These are phyloP conservation scores for Tauraco erythrolophus DNA, from an alignment of 2,113 vertebrate species.

Conservation along the genomic window DNA sequence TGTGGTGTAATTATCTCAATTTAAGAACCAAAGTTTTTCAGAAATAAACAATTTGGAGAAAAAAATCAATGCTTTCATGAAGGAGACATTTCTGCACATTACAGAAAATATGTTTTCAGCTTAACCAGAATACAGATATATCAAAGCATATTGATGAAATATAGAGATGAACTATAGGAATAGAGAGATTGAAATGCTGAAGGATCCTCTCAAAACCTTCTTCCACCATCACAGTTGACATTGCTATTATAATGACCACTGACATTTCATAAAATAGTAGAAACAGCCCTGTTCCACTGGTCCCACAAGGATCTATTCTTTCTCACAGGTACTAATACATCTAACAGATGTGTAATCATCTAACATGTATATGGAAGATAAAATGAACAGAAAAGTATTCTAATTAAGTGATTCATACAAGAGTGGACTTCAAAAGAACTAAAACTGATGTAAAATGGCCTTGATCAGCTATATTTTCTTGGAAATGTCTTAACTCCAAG, in stretches of 20 bases:
- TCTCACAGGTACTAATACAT: not conserved
- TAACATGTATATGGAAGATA: not conserved
- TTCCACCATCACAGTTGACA: not conserved
- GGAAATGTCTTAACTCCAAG: not conserved
- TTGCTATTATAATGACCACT: not conserved
- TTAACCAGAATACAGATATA: not conserved
- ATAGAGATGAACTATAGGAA: not conserved
- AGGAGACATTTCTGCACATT: not conserved
- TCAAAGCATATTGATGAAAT: not conserved
- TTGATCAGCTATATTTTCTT: not conserved
- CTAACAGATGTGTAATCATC: not conserved
- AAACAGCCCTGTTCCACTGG: not conserved
- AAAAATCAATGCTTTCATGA: not conserved
- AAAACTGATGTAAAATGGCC: not conserved
- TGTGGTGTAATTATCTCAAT: not conserved
- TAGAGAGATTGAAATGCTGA: not conserved
- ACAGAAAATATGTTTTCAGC: not conserved
- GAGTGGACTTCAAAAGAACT: not conserved
- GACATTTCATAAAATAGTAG: not conserved
- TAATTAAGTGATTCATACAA: not conserved
- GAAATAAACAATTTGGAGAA: not conserved
- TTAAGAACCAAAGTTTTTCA: not conserved
- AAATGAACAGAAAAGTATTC: not conserved
- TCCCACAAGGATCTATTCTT: not conserved
- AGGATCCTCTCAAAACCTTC: not conserved